Evolutionary conservation across 2,113 vertebrate species (phyloP).

Genomic region (Lamprotornis superbus): DNA sequence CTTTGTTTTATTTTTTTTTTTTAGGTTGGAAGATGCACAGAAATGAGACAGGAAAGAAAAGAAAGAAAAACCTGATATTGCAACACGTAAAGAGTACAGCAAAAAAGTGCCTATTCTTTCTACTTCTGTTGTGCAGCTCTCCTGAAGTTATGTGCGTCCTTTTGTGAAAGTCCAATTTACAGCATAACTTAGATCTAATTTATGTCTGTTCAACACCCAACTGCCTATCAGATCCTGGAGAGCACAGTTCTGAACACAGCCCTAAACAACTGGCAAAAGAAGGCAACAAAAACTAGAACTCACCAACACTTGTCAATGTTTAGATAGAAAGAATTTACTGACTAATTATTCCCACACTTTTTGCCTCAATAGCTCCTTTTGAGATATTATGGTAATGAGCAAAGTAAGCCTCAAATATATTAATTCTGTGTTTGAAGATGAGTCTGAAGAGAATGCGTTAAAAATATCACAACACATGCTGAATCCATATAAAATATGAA

Average conservation of each 20-base stretch:
- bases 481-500: neutral
- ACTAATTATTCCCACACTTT: neutral
- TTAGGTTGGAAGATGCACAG: neutral
- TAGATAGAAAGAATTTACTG: neutral
- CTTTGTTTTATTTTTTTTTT: neutral
- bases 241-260: neutral
- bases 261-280: neutral
- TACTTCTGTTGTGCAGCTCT: neutral
- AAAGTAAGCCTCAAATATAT: neutral
- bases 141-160: neutral
- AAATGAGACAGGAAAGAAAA: neutral
- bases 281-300: neutral
- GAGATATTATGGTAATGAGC: neutral
- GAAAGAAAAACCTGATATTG: neutral
- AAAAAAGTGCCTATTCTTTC: neutral
- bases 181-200: neutral
- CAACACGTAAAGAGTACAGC: rapidly evolving
- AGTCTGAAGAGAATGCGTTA: neutral
- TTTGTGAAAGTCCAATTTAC: neutral
- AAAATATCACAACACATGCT: neutral
- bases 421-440: neutral
- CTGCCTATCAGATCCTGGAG: neutral
- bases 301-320: neutral
- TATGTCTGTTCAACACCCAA: neutral
- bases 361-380: neutral